Percentiles rank a stretch among this genome's conserved stretches.
Conservation (phyloP, 2,113 vertebrate species). For the Caranx ignobilis region DNA sequence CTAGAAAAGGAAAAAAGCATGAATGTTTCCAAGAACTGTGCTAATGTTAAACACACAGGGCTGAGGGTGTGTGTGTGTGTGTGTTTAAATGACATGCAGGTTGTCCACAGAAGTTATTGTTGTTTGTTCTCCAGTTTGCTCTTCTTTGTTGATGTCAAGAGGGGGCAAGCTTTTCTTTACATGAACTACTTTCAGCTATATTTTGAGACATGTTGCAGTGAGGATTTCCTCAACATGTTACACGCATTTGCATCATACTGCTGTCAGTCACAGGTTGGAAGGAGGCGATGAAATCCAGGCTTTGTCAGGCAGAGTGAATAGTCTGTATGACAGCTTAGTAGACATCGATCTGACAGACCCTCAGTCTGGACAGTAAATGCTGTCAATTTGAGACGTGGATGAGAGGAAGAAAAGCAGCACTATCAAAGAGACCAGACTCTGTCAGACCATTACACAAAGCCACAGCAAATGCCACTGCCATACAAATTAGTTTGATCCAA, state of each 20-base stretch:
- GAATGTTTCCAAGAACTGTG: conserved; percentile 38
- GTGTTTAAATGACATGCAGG: conserved; percentile 11
- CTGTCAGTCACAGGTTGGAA: conserved; percentile 65
- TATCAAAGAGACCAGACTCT: conserved; percentile 31
- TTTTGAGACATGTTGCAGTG: conserved; percentile 25
- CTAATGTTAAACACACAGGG: conserved; percentile 46
- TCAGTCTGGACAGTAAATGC: conserved; percentile 45
- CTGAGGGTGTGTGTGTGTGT: background rate
- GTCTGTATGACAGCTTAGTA: conserved; percentile 40
- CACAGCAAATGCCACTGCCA: conserved; percentile 17
- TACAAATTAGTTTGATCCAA: background rate
- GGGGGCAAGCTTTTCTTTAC: background rate
- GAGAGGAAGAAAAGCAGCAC: conserved; percentile 24
- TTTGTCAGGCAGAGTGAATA: conserved; percentile 43
- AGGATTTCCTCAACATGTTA: conserved; percentile 60
- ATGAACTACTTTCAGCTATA: conserved; percentile 16
- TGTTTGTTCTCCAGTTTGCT: conserved; percentile 44
- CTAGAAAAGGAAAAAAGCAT: conserved; percentile 53
- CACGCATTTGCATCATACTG: conserved; percentile 76
- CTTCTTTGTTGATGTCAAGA: conserved; percentile 29
- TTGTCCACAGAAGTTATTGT: conserved; percentile 27
- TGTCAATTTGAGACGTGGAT: conserved; percentile 49
- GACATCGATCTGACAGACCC: conserved; percentile 58
- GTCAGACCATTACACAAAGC: conserved; percentile 30
- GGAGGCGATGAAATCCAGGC: conserved; percentile 36